These are phyloP conservation scores for Chaetodon trifasciatus DNA, from an alignment of 2,797 vertebrate genomes.

Conservation along the genomic window DNA sequence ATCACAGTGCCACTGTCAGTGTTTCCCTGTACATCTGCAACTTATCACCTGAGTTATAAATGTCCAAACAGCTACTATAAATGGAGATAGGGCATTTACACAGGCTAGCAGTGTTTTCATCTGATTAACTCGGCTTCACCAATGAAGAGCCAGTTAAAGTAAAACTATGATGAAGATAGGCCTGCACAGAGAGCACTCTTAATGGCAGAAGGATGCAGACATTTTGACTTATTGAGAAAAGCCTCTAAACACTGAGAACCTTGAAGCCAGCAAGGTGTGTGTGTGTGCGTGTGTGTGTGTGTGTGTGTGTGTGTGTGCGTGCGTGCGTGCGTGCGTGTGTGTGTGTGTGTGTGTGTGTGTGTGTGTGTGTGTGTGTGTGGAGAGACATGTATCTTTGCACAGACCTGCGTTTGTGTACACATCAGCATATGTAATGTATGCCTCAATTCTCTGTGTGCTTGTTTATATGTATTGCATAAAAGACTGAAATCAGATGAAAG, in stretches of 20 bases:
- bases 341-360: conserved; percentile 3
- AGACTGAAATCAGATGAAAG: conserved; percentile 38
- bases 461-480: conserved; percentile 35
- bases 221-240: conserved; percentile 7
- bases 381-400: not conserved
- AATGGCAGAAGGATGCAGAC: conserved; percentile 10
- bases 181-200: conserved; percentile 7
- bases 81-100: conserved; percentile 58
- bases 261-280: conserved; percentile 1
- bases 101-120: conserved; percentile 59
- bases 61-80: conserved; percentile 66
- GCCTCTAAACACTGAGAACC: conserved; percentile 6
- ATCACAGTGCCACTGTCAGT: conserved; percentile 62
- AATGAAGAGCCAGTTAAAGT: conserved; percentile 32
- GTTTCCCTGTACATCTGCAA: conserved; percentile 48
- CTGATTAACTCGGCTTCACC: conserved; percentile 36
- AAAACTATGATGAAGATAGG: conserved; percentile 8
- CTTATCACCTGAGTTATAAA: conserved; percentile 75
- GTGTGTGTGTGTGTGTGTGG: not conserved
- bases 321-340: not conserved
- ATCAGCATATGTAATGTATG: conserved; percentile 6
- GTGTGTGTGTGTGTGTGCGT: not conserved
- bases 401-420: conserved; percentile 22
- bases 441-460: conserved; percentile 23
- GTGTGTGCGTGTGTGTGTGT: not conserved